Base-by-base conservation (phyloP, 2,888 invertebrate species). In the Argynnis bischoffii region DNA sequence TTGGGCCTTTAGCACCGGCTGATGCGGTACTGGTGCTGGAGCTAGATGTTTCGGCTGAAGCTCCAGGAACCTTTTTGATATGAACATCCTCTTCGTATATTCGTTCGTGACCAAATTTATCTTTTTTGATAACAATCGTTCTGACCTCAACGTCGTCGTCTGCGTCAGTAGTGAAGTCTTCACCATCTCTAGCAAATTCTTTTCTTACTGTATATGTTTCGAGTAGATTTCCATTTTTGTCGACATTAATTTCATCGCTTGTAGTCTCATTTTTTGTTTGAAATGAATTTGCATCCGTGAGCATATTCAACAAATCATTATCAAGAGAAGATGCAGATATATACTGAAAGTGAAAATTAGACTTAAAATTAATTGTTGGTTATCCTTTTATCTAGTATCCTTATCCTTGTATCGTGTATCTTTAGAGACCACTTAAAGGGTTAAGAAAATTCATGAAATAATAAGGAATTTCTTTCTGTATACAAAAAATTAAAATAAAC, bases 51-150 rank as follows among this genome's bases (percentile, higher is more conserved):
- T 15, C 26, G 16, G 14, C 41, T 16, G 54, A 8, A 6, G 47
- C 18, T n/a, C 54, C 55, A 14, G 68, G 63, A 13, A 68, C 55
- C 59, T 69, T 78, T 48, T 79, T 80, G 15, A 88, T 80, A 1
- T 83, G 73, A 0, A 83, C 78, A 73, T 90, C 88, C 72, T 84
- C 79, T 75, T 90, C 88, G n/a, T 72, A 74, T 8, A 89, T 75
- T 0, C 60, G 72, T 73, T 86, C 82, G 14, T 81, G 74, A 4
- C 89, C 90, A 0, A 54, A 15, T 2, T 76, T 78, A 64, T 88
- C 86, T 0, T 72, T 71, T 18, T 77, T 78, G 2, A 87, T 80
- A 0, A 76, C 73, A 3, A 85, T 72, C 0, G 72, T 82, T 71
- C 75, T 77, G 3, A 79, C 74, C 18, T 79, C 69, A 54, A 79